These are phyloP conservation scores for Moxostoma hubbsi DNA, from an alignment of 2,797 vertebrate genomes.

Conservation along the genomic window DNA sequence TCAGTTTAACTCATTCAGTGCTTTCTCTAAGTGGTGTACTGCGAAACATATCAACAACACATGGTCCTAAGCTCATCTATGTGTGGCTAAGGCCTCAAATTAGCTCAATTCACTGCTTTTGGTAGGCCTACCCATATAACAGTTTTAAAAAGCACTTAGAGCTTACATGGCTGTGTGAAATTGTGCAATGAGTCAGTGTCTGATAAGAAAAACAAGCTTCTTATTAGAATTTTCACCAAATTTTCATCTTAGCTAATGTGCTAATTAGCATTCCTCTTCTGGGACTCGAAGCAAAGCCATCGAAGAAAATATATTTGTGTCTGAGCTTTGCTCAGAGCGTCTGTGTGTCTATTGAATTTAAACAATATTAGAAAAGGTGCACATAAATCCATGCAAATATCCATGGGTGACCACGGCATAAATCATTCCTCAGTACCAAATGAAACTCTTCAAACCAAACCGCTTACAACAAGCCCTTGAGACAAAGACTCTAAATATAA, in stretches of 20 bases:
- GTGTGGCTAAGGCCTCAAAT: conserved; percentile 46
- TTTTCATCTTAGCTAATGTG: conserved; percentile 74
- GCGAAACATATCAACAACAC: conserved; percentile 54
- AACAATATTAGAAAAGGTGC: conserved; percentile 24
- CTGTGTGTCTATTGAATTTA: conserved; percentile 39
- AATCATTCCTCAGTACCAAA: conserved; percentile 29
- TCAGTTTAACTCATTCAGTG: conserved; percentile 41
- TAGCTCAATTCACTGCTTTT: conserved; percentile 51
- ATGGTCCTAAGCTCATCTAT: conserved; percentile 51
- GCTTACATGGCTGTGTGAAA: conserved; percentile 69
- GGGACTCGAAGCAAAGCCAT: conserved; percentile 41
- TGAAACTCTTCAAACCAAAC: conserved; percentile 28
- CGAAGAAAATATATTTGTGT: conserved; percentile 40
- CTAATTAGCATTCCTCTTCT: conserved; percentile 70
- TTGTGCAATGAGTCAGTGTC: conserved; percentile 72
- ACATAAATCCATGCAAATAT: conserved; percentile 24
- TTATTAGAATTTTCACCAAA: conserved; percentile 75
- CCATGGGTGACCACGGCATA: conserved; percentile 16
- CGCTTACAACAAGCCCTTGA: not conserved
- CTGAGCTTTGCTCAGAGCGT: conserved; percentile 31
- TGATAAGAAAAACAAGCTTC: conserved; percentile 79
- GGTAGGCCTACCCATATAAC: conserved; percentile 52
- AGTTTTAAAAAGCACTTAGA: conserved; percentile 63
- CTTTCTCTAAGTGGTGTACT: conserved; percentile 18
- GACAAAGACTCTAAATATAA: conserved; percentile 7